Base-by-base conservation (phyloP, 2,113 vertebrate genomes). In the Pterocles orientalis region DNA sequence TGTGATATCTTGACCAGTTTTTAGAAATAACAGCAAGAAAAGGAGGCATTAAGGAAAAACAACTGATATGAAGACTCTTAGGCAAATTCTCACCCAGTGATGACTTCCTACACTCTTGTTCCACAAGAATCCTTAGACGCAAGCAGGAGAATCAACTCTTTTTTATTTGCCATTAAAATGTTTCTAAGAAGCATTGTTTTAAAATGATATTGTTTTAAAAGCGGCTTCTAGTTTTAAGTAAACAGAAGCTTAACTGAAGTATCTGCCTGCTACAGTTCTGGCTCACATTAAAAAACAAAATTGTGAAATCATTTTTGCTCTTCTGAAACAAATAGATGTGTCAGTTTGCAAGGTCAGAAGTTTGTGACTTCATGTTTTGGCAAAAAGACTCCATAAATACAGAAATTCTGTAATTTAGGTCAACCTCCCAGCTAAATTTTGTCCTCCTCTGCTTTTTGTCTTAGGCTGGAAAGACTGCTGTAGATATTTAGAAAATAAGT, bases 271-370 rank as follows among this genome's bases (percentile, higher is more conserved):
- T 84, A 70, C 14, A 47, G n/a, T 92, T 83, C n/a, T 92, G 81
- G 39, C 48, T 79, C 18, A 62, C 24, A 12, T 62, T 45, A n/a
- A 62, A 33, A 65, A 76, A 23, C 48, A 48, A 51, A 10, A 34
- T 11, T 1, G 3, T 25, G 9, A 77, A 70, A 41, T 54, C 1
- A 41, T 76, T 76, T 81, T 83, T 93, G 18, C 56, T 88, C 23
- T 88, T 94, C 47, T 88, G 69, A 89, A 96, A 75, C 18, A 60
- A 90, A 33, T 26, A 53, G 41, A 64, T 41, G 31, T 76, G 26
- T 48, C 43, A 76, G 64, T 85, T 89, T 86, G 21, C 17, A 68
- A 87, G 81, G 94, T 94, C 83, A 84, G 78, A 94, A 94, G 83
- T 86, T 95, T 84, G 84, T 82, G 50, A 79, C 45, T 89, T 95